These are phyloP conservation scores for Euclidia mi DNA, from an alignment of 2,888 invertebrate genomes.

Conservation along the genomic window DNA sequence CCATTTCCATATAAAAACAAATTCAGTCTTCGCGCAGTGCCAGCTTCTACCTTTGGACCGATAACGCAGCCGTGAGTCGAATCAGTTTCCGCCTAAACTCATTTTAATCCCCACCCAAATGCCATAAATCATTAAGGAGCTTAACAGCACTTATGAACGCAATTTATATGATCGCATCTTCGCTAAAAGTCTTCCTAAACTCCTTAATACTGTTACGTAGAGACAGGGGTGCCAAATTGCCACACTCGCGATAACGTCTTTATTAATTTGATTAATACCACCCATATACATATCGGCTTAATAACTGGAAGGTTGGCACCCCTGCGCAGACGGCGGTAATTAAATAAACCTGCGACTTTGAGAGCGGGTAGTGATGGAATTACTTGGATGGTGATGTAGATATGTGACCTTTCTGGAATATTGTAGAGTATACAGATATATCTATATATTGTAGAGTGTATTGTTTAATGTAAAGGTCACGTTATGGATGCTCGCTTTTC, in stretches of 20 bases:
- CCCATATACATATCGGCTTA: constrained; percentile 67
- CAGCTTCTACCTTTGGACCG: no score
- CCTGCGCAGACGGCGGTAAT: constrained; percentile 47
- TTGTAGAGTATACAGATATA: no score
- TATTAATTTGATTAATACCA: constrained; percentile 79
- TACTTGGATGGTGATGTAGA: constrained; percentile 3
- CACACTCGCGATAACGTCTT: constrained; percentile 75
- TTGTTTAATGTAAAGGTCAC: no score
- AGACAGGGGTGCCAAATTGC: constrained; percentile 67
- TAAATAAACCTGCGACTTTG: constrained; percentile 38
- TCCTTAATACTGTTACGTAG: constrained; percentile 58
- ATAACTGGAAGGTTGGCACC: constrained; percentile 58
- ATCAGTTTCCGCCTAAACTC: not conserved
- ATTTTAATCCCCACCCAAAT: constrained; percentile 1
- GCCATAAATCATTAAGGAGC: constrained; percentile 5
- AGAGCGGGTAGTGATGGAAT: constrained; percentile 19
- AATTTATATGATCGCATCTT: constrained; percentile 49
- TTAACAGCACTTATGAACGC: constrained; percentile 43
- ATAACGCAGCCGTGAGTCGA: no score
- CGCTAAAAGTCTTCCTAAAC: constrained; percentile 46
- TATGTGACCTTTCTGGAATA: not conserved
- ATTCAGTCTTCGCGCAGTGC: no score
- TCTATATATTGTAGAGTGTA: no score
- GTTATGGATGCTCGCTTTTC: no score
- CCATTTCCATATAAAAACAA: no score